These are phyloP conservation scores for Lathamus discolor DNA, from an alignment of 2,113 vertebrate species.

Conservation along the genomic window DNA sequence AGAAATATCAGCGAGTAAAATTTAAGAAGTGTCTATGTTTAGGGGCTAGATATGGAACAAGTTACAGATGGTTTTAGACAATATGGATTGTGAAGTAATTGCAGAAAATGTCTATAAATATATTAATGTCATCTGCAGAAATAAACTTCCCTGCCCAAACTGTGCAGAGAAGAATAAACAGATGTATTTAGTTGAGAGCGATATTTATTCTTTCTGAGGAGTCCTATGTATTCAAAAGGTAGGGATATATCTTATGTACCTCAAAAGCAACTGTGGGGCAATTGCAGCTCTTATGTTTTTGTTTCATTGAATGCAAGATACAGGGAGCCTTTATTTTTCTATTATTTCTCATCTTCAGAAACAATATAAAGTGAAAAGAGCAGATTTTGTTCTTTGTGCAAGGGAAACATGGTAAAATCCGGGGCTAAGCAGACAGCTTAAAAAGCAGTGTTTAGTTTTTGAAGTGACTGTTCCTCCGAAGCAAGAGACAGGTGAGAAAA, in stretches of 20 bases:
- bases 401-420: constrained; percentile 15
- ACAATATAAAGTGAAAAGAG: background rate
- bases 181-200: background rate
- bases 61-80: background rate
- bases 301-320: background rate
- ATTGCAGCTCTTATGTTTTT: background rate
- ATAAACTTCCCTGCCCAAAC: background rate
- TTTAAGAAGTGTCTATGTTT: background rate
- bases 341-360: constrained; percentile 30
- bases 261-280: background rate
- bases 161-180: constrained; percentile 14
- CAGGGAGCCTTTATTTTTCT: constrained; percentile 13
- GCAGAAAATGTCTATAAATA: background rate
- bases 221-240: background rate
- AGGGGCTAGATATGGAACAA: background rate
- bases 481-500: background rate
- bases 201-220: background rate
- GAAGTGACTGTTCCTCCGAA: constrained; percentile 27
- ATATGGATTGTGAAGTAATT: background rate
- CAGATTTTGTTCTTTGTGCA: background rate
- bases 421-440: constrained; percentile 1
- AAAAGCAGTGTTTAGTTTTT: background rate
- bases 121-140: constrained; percentile 1
- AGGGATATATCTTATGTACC: background rate
- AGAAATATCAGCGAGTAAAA: background rate